Conservation (phyloP, 2,888 invertebrate genomes). For the Drosophila paramelanica region DNA sequence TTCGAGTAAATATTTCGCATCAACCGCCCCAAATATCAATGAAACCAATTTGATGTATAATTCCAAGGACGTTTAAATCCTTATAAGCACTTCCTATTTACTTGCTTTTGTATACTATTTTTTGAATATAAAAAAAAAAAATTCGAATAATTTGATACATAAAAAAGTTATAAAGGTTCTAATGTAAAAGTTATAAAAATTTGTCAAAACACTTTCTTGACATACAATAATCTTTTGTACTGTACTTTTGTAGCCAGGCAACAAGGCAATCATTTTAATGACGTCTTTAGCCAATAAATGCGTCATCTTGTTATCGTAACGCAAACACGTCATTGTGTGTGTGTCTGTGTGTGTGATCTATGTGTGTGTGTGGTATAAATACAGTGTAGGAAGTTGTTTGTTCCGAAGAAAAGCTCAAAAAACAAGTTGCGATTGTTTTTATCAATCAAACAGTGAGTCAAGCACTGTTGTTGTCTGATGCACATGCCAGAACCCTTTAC, state of each 20-base stretch:
- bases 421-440: conserved; percentile 19
- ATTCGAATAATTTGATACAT: too few relatives aligned
- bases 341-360: not conserved
- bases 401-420: not conserved
- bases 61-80: too few relatives aligned
- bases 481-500: conserved; percentile 32
- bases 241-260: conserved; percentile 26
- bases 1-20: too few relatives aligned
- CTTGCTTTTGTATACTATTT: too few relatives aligned
- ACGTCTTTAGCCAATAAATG: conserved; percentile 44
- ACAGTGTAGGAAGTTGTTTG: not conserved
- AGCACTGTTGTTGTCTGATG: conserved; percentile 11
- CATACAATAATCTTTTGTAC: conserved; percentile 10
- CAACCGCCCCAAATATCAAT: too few relatives aligned
- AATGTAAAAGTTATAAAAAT: too few relatives aligned
- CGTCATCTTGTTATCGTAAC: conserved; percentile 46
- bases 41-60: too few relatives aligned
- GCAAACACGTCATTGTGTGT: not conserved
- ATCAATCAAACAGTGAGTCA: conserved; percentile 47
- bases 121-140: too few relatives aligned
- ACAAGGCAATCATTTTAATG: conserved; percentile 26
- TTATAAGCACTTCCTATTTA: too few relatives aligned
- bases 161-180: too few relatives aligned
- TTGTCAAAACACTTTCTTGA: too few relatives aligned
- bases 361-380: not conserved